These are phyloP conservation scores for Drosophila insularis DNA, from an alignment of 1,140 invertebrate species.

Conservation along the genomic window DNA sequence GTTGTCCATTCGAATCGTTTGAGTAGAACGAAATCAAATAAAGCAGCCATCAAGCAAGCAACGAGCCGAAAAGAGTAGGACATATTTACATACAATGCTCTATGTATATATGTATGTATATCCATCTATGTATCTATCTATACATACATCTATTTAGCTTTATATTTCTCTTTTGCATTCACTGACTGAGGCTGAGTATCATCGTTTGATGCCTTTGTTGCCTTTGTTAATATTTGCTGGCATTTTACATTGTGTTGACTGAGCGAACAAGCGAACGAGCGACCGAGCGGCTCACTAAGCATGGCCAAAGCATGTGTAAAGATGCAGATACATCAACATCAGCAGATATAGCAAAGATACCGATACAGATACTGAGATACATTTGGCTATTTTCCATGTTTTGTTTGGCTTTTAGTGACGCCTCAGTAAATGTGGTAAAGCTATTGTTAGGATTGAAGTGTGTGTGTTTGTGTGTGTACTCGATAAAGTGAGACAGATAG, in stretches of 20 bases:
- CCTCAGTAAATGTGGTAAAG: conserved; percentile 36
- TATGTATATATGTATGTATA: conserved; percentile 6
- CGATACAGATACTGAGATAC: conserved; percentile 31
- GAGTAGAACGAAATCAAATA: conserved; percentile 73
- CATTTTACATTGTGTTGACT: conserved; percentile 69
- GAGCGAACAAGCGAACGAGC: neutral
- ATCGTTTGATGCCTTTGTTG: conserved; percentile 38
- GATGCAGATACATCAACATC: conserved; percentile 18
- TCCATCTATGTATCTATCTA: conserved; percentile 17
- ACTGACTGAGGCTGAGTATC: conserved; percentile 5
- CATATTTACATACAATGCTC: conserved; percentile 7
- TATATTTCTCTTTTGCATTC: conserved; percentile 5
- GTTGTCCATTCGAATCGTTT: conserved; percentile 39
- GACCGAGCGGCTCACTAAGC: conserved; percentile 45
- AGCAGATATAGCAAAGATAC: conserved; percentile 5
- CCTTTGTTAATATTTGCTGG: conserved; percentile 75
- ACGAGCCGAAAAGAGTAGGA: conserved; percentile 49
- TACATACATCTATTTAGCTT: conserved; percentile 11
- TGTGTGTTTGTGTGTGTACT: conserved; percentile 3
- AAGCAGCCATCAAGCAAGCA: conserved; percentile 67
- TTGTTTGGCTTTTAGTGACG: conserved; percentile 76
- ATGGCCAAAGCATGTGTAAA: conserved; percentile 35
- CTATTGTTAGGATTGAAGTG: conserved; percentile 32
- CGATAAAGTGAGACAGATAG: neutral
- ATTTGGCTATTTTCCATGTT: conserved; percentile 67